Evolutionary conservation across 2,113 vertebrate species (phyloP).

Genomic region (Riparia riparia): DNA sequence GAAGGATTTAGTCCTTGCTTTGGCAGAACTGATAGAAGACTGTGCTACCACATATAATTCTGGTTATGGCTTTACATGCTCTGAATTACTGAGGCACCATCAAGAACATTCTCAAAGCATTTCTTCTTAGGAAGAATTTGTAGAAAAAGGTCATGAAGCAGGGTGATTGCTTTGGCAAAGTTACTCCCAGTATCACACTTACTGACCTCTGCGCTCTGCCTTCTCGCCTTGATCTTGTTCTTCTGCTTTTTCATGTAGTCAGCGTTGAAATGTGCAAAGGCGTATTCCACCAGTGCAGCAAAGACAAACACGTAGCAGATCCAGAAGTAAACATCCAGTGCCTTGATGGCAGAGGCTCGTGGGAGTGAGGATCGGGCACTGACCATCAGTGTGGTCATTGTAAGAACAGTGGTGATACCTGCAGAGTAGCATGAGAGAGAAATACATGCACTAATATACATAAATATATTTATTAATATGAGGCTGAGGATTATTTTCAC

Average conservation of each 20-base stretch:
- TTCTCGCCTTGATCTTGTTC: conserved; percentile 86
- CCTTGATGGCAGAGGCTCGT: conserved; percentile 94
- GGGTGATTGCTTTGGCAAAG: not conserved
- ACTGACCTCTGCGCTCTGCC: conserved; percentile 85
- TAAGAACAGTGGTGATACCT: conserved; percentile 98
- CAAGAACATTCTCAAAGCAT: not conserved
- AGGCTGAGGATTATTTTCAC: not conserved
- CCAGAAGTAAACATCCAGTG: conserved; percentile 97
- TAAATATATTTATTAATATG: not conserved
- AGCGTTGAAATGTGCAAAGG: conserved; percentile 96
- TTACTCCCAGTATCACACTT: not conserved
- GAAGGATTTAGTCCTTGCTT: not conserved
- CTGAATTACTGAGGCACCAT: not conserved
- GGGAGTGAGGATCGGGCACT: conserved; percentile 94
- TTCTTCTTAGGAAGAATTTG: not conserved
- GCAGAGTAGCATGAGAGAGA: not conserved
- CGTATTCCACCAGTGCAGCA: conserved; percentile 93
- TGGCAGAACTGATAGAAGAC: not conserved
- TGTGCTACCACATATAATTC: not conserved
- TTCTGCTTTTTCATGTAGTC: conserved; percentile 96
- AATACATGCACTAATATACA: not conserved
- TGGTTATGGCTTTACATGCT: not conserved
- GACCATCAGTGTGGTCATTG: conserved; percentile 98
- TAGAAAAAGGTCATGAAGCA: not conserved
- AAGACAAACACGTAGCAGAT: conserved; percentile 99